Percentiles rank a stretch among this genome's conserved stretches.
These are phyloP conservation scores for Scaptomyza caliginosa DNA, from an alignment of 2,888 invertebrate genomes.

Conservation along the genomic window DNA sequence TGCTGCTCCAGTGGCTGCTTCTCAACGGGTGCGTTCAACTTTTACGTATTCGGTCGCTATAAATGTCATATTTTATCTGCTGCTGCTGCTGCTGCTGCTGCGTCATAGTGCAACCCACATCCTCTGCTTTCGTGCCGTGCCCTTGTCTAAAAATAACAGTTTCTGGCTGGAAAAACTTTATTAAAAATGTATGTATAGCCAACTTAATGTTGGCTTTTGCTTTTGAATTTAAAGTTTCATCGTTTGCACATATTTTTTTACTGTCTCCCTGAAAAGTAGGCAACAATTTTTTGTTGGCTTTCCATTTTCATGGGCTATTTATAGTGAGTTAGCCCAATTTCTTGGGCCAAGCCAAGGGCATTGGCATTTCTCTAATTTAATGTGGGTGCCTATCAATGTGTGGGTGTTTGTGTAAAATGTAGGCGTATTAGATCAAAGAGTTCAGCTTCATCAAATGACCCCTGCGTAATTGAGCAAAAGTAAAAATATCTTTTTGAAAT, in stretches of 20 bases:
- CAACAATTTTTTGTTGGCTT: conserved; percentile 37
- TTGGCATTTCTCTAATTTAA: conserved; percentile 52
- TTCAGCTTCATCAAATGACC: conserved; percentile 29
- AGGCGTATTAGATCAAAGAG: conserved; percentile 50
- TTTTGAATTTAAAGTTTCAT: conserved; percentile 62
- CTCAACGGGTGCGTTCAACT: conserved; percentile 75
- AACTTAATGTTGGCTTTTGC: conserved; percentile 39
- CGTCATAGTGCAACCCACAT: conserved; percentile 3
- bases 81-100: conserved; percentile 17
- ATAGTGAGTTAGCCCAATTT: conserved; percentile 43
- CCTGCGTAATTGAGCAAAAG: conserved; percentile 23
- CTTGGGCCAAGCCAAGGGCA: conserved; percentile 37
- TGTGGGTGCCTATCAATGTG: conserved; percentile 12
- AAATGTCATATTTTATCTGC: conserved; percentile 77
- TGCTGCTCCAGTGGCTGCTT: conserved; percentile 34
- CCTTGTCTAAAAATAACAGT: conserved; percentile 70
- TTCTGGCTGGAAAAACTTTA: conserved; percentile 68
- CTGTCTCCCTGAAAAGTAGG: conserved; percentile 55
- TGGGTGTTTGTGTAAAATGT: conserved; percentile 8
- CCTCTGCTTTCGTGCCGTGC: conserved; percentile 6
- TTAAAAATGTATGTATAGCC: conserved; percentile 76
- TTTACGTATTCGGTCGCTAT: conserved; percentile 74
- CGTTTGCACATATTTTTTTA: conserved; percentile 38
- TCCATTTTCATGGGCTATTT: conserved; percentile 40
- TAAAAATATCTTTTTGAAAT: conserved; percentile 20